phyloP scores from a whole-genome alignment of 2,797 vertebrate species.

The Scleropages formosus region DNA sequence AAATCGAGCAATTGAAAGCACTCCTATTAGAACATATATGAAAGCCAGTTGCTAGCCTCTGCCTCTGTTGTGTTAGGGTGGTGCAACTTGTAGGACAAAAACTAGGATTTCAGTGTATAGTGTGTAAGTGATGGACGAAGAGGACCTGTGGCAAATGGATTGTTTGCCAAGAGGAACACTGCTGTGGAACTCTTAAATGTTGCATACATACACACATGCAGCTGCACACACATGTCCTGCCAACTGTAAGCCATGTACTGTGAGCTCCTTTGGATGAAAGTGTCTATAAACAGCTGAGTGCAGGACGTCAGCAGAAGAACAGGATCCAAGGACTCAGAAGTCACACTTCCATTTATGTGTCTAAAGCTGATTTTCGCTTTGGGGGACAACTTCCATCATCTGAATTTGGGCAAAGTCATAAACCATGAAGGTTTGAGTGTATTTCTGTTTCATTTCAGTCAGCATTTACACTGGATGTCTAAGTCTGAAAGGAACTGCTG shows the following conservation, averaged over 20 bases:
- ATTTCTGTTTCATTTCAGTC: neutral
- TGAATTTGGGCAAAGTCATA: too few species aligned
- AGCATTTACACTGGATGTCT: slow-evolving; percentile 40
- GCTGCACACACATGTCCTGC: too few species aligned
- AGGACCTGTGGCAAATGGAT: neutral
- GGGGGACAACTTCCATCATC: too few species aligned
- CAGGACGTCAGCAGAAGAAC: too few species aligned
- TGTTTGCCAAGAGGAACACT: neutral
- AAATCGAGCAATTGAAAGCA: neutral
- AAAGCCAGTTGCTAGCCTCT: neutral
- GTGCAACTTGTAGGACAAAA: slow-evolving; percentile 7
- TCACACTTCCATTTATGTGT: too few species aligned
- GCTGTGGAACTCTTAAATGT: neutral
- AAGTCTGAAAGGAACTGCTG: slow-evolving; percentile 26
- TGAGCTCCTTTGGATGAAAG: too few species aligned
- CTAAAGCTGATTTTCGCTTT: too few species aligned
- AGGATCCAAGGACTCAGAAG: too few species aligned
- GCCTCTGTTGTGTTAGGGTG: neutral
- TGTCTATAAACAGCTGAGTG: too few species aligned
- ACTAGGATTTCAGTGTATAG: neutral
- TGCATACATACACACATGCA: neutral
- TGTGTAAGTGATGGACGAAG: too few species aligned
- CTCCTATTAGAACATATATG: slow-evolving; percentile 2
- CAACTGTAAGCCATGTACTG: too few species aligned
- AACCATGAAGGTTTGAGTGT: too few species aligned